Percentiles rank a stretch among this genome's conserved stretches.
These are phyloP conservation scores for Nannoperca obscura DNA, from an alignment of 2,797 vertebrate species.

Conservation along the genomic window DNA sequence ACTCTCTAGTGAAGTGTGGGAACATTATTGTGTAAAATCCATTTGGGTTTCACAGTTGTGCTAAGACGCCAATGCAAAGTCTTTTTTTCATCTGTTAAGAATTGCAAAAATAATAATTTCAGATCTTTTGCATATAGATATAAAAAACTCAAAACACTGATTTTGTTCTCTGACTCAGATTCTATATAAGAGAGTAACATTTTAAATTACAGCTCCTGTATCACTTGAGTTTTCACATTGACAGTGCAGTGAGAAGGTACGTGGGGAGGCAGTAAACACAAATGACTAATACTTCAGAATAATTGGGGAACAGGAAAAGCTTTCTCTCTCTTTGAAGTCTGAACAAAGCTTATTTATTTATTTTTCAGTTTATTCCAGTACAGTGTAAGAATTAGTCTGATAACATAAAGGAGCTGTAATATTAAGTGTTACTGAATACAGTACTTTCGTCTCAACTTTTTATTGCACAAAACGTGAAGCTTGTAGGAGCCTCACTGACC, in stretches of 20 bases:
- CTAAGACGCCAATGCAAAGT: conserved; percentile 63
- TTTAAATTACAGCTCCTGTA: conserved; percentile 41
- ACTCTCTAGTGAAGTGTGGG: conserved; percentile 65
- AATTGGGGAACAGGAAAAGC: neutral
- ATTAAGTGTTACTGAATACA: conserved; percentile 45
- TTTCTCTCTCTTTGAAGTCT: conserved; percentile 6
- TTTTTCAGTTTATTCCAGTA: conserved; percentile 10
- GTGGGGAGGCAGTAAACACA: conserved; percentile 34
- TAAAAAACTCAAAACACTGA: conserved; percentile 51
- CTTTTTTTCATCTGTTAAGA: conserved; percentile 40
- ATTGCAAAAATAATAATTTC: conserved; percentile 54
- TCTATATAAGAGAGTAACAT: conserved; percentile 22
- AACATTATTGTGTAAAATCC: conserved; percentile 60
- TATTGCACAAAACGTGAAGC: conserved; percentile 79
- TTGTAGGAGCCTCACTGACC: conserved; percentile 51
- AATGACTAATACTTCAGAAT: conserved; percentile 23
- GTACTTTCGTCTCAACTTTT: conserved; percentile 45
- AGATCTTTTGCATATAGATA: conserved; percentile 57
- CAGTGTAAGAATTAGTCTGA: conserved; percentile 27
- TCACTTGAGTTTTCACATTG: conserved; percentile 35
- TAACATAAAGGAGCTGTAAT: conserved; percentile 43
- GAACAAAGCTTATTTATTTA: conserved; percentile 26
- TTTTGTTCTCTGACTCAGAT: conserved; percentile 44
- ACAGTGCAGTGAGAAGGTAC: neutral
- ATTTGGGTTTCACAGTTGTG: conserved; percentile 71